Conservation (phyloP, 30 jellyfish, hydroid and myxozoan species). For the Pelagia noctiluca region DNA sequence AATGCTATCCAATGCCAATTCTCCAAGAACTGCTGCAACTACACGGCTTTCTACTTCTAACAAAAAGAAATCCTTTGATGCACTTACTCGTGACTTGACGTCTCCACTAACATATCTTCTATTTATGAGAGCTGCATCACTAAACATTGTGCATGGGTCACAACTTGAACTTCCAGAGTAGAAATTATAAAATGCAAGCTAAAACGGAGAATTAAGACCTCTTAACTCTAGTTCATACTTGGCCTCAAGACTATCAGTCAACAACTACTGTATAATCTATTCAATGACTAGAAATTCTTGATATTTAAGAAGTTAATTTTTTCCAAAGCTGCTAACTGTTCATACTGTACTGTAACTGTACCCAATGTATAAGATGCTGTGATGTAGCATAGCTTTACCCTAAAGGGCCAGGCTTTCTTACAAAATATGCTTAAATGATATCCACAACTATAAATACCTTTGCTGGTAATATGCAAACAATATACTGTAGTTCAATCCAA, state of each 20-base stretch:
- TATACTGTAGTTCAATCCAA: no score
- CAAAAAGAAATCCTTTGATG: constrained; percentile 35
- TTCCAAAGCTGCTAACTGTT: no score
- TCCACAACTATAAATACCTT: no score
- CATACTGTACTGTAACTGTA: no score
- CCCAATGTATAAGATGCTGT: no score
- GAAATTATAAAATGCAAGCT: constrained; percentile 31
- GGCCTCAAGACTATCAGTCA: constrained; percentile 7
- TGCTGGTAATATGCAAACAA: no score
- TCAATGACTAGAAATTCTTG: no score
- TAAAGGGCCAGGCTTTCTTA: no score
- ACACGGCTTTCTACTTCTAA: constrained; percentile 18
- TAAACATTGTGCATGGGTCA: constrained; percentile 35
- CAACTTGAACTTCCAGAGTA: constrained; percentile 17
- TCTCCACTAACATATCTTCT: constrained; percentile 30
- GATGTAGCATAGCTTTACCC: no score
- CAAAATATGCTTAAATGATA: no score
- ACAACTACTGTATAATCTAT: no score
- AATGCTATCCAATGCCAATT: constrained; percentile 5
- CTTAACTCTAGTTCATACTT: neutral
- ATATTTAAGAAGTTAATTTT: no score
- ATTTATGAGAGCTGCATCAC: constrained; percentile 31
- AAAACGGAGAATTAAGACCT: neutral
- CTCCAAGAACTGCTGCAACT: constrained; percentile 14
- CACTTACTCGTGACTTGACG: constrained; percentile 2